A percentile compares a stretch with the other conserved stretches of the same genome.
Evolutionary conservation across 2,113 vertebrate genomes (phyloP).

Genomic region (Hippocampus comes): DNA sequence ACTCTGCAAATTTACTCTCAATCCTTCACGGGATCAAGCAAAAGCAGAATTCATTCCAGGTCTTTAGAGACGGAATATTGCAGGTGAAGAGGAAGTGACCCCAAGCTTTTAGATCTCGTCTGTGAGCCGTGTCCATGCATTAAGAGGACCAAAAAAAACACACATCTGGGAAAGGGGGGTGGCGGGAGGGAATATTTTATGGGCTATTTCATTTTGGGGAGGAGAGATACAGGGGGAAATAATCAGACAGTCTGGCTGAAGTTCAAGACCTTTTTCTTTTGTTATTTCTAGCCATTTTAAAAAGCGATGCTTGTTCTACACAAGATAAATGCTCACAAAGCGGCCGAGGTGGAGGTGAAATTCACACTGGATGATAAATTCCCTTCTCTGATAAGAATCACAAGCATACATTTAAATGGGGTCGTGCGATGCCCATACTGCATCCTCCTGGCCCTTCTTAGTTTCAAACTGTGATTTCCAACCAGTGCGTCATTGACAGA

Average conservation of each 20-base stretch:
- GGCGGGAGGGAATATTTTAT: conserved; percentile 9
- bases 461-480: conserved; percentile 25
- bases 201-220: conserved; percentile 27
- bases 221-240: conserved; percentile 11
- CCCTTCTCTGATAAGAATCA: conserved; percentile 29
- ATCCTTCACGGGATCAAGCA: conserved; percentile 25
- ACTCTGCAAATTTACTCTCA: conserved; percentile 20
- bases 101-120: conserved; percentile 36
- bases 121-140: conserved; percentile 37
- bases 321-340: conserved; percentile 38
- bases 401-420: conserved; percentile 37
- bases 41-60: conserved; percentile 35
- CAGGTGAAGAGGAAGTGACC: conserved; percentile 27
- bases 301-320: conserved; percentile 32
- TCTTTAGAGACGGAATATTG: conserved; percentile 35
- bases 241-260: conserved; percentile 24
- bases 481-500: background rate
- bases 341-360: conserved; percentile 40
- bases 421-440: too few relatives aligned
- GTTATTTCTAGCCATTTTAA: conserved; percentile 55
- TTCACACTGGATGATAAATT: conserved; percentile 52
- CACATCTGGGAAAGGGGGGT: conserved; percentile 12
- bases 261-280: conserved; percentile 31
- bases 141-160: conserved; percentile 46
- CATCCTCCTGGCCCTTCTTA: conserved; percentile 35